These are phyloP conservation scores for Palythoa grandiflora DNA, from an alignment of 92 coral and sea anemone genomes.

Conservation along the genomic window DNA sequence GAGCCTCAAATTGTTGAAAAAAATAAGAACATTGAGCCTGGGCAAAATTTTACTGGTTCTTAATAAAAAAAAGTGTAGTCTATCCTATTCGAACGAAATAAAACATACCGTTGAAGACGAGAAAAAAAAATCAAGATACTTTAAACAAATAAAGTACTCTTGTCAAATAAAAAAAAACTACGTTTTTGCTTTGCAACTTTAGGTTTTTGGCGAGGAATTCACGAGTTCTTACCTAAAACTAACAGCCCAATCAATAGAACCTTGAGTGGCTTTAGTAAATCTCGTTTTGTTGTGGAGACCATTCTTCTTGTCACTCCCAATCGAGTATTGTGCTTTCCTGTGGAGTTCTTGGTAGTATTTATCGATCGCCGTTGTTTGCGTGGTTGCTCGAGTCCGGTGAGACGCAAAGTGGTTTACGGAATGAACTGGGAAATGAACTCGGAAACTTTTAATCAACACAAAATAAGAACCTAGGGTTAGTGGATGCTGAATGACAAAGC, in stretches of 20 bases:
- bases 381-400: slow-evolving; percentile 14
- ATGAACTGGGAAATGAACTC: slow-evolving; percentile 47
- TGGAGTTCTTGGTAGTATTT: background rate
- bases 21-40: too few species aligned
- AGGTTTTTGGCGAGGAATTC: background rate
- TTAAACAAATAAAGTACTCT: background rate
- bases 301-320: background rate
- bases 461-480: slow-evolving; percentile 22
- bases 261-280: background rate
- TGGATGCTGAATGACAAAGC: background rate
- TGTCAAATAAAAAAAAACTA: background rate
- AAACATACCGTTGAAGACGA: background rate
- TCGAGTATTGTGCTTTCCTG: slow-evolving; percentile 5
- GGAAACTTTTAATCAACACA: slow-evolving; percentile 42
- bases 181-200: background rate
- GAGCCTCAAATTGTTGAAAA: too few species aligned
- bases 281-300: background rate
- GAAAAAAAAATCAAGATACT: background rate
- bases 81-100: too few species aligned
- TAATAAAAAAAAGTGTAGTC: too few species aligned
- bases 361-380: slow-evolving; percentile 37
- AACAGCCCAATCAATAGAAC: slow-evolving; percentile 8
- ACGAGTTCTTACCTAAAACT: slow-evolving; percentile 28
- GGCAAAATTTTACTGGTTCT: too few species aligned
- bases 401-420: slow-evolving; percentile 29